Evolutionary conservation across 2,797 vertebrate species (phyloP).

Genomic region (Xenopus petersii): DNA sequence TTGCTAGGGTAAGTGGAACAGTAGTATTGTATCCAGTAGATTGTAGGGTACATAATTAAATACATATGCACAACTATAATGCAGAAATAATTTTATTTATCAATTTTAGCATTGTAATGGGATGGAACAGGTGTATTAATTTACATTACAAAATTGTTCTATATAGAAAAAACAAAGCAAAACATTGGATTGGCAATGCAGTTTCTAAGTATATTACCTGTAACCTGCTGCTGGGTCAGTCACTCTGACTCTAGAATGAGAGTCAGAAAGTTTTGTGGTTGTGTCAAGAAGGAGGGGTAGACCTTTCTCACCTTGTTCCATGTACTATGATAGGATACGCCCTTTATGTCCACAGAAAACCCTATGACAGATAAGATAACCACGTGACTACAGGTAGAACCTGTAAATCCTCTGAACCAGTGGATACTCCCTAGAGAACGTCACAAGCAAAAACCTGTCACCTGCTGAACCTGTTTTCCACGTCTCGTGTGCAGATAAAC

Average conservation of each 20-base stretch:
- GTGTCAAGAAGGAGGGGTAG: conserved; percentile 14
- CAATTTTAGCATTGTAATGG: no score
- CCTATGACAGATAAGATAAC: conserved; percentile 29
- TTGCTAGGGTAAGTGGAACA: no score
- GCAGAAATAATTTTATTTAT: not conserved
- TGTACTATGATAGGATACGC: conserved; percentile 14
- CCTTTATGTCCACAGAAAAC: conserved; percentile 33
- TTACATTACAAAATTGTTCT: not conserved
- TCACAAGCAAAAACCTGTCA: conserved; percentile 16
- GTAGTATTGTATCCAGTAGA: no score
- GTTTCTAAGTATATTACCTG: conserved; percentile 11
- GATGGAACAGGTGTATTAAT: not conserved
- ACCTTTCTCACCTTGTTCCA: conserved; percentile 14
- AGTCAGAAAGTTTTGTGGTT: conserved; percentile 1
- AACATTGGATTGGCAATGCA: not conserved
- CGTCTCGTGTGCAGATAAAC: not conserved
- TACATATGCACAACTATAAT: no score
- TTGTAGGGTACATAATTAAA: no score
- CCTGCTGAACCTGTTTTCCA: conserved; percentile 25
- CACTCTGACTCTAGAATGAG: not conserved
- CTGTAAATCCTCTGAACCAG: conserved; percentile 21
- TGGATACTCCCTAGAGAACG: not conserved
- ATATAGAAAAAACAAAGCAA: not conserved
- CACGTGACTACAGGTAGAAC: conserved; percentile 38
- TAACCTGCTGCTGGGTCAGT: not conserved